phyloP scores from a whole-genome alignment of 2,888 invertebrate species.

The Tenthredo livida region DNA sequence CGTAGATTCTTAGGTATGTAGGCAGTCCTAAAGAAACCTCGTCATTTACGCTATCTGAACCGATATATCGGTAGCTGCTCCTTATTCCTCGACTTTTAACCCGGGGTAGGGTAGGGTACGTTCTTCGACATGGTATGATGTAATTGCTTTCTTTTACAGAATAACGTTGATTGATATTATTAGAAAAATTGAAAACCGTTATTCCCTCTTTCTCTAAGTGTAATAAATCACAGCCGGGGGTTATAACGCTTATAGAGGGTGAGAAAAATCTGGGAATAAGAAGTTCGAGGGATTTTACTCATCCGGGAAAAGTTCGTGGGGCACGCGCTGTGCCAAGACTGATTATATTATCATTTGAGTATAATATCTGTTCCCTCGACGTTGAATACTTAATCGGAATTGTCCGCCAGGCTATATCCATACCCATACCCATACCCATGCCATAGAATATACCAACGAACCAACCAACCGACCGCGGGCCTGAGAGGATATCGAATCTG shows the following conservation, averaged over 20 bases:
- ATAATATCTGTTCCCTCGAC: slow-evolving; percentile 49
- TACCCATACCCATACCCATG: too few species aligned
- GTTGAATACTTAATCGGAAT: slow-evolving; percentile 50
- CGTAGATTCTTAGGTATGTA: background rate
- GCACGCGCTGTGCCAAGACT: slow-evolving; percentile 31
- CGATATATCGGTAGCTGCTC: background rate
- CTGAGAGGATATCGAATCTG: slow-evolving; percentile 73
- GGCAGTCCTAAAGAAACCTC: slow-evolving; percentile 17
- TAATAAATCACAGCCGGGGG: background rate
- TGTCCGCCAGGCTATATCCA: slow-evolving; percentile 12
- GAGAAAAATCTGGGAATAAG: slow-evolving; percentile 2
- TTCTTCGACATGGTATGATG: background rate
- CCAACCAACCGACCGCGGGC: slow-evolving; percentile 18
- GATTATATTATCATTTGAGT: slow-evolving; percentile 51
- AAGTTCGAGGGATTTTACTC: background rate
- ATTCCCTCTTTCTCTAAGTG: background rate
- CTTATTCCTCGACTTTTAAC: background rate
- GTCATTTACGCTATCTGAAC: slow-evolving; percentile 9
- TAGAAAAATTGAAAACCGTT: slow-evolving; percentile 13
- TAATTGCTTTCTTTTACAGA: background rate
- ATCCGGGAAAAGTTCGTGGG: slow-evolving; percentile 23
- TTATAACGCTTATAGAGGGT: background rate
- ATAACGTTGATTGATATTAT: background rate
- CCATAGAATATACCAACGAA: background rate
- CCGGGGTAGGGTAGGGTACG: background rate